Base-by-base conservation (phyloP, 1,140 invertebrate species). In the Chelonus insularis region DNA sequence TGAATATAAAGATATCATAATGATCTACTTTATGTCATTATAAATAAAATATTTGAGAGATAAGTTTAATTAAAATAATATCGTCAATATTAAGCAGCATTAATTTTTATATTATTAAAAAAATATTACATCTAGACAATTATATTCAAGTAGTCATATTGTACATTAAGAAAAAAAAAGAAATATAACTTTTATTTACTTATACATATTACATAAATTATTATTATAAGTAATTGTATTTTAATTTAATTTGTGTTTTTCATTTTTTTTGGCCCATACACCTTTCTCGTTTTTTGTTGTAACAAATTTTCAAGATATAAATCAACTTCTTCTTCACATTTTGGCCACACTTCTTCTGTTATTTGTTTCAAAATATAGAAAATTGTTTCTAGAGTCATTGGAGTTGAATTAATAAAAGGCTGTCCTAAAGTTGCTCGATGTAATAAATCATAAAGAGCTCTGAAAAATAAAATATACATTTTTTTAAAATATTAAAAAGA, bases 401-500 rank as follows among this genome's bases (percentile, higher is more conserved):
- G 34, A 0, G 63, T 47, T 23, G 60, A 9, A 21, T 66, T 56
- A 8, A 57, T 37, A 12, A 56, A 6, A 4, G 61, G 56, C 37
- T 52, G 48, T 8, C 63, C 63, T 4, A 59, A 23, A 8, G 62
- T 62, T 37, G 51, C 57, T 12, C 56, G 54, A 43, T 55, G 36
- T 9, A 68, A 23, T 20, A 48, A 43, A 20, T 62, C 50, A 32
- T 68, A 68, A 1, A 57, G 32, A 14, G 55, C 52, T 16, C 65
- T 66, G 32, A 58, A 63, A 66, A 32, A 36, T 41, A n/a, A 52
- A 1, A n/a, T n/a, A n/a, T n/a, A n/a, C n/a, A n/a, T n/a, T n/a
- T 12, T 11, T 12, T 39, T 12, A 39, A 23, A 56, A 11, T 9
- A 54, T 43, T 43, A 18, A 29, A 41, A 54, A 14, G 1, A 39